phyloP scores from a whole-genome alignment of 2,888 invertebrate genomes.

The Papilio gigon region DNA sequence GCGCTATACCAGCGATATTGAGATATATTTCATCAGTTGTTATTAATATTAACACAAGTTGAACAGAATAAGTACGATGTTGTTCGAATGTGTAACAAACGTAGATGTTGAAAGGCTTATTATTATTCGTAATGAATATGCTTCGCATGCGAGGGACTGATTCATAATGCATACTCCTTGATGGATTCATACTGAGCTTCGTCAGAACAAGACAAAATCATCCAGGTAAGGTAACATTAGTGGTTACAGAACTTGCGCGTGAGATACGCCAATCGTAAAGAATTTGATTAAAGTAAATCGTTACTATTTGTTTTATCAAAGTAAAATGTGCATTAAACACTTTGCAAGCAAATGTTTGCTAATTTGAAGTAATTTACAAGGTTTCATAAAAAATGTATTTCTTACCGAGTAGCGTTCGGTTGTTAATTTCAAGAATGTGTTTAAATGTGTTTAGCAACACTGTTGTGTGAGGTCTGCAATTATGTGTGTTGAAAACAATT shows the following conservation, averaged over 20 bases:
- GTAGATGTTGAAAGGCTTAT: conserved; percentile 11
- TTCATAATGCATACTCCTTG: conserved; percentile 13
- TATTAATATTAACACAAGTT: background rate
- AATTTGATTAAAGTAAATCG: too few relatives aligned
- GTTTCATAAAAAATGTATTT: background rate
- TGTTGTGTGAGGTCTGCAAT: conserved; percentile 28
- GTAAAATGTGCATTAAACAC: too few relatives aligned
- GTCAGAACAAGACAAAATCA: too few relatives aligned
- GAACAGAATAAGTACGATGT: background rate
- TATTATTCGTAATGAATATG: conserved; percentile 16
- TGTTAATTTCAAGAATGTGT: conserved; percentile 13
- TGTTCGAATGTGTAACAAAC: conserved; percentile 5
- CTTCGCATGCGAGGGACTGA: conserved; percentile 5
- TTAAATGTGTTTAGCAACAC: conserved; percentile 18
- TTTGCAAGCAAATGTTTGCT: background rate
- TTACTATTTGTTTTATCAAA: too few relatives aligned
- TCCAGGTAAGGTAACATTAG: too few relatives aligned
- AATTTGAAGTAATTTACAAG: background rate
- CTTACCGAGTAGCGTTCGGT: background rate
- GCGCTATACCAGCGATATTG: too few relatives aligned
- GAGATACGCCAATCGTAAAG: too few relatives aligned
- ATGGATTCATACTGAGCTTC: background rate
- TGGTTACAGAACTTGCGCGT: too few relatives aligned
- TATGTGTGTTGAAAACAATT: conserved; percentile 35
- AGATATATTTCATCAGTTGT: background rate